A percentile compares a stretch with the other conserved stretches of the same genome.
phyloP scores from a whole-genome alignment of 2,113 vertebrate genomes.

The Vidua chalybeata region DNA sequence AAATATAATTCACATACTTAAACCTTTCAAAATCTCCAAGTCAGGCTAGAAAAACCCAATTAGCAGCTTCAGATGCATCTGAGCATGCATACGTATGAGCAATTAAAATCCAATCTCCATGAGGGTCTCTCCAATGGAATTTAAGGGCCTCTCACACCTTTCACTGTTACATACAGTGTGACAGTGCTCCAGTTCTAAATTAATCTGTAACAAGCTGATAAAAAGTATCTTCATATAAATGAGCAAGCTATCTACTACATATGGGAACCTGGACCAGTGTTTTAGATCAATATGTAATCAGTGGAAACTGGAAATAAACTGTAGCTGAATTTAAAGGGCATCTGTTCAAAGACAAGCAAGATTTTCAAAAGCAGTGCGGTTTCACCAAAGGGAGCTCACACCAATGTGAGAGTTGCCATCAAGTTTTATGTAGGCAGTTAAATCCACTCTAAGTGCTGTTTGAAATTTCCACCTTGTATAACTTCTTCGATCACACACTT shows the following conservation, averaged over 20 bases:
- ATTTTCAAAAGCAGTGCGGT: background rate
- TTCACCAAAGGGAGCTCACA: background rate
- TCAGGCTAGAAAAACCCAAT: background rate
- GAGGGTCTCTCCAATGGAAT: background rate
- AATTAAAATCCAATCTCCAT: background rate
- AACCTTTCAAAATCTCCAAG: background rate
- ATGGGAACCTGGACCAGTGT: background rate
- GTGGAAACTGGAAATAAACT: background rate
- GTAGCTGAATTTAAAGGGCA: background rate
- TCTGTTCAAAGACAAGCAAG: background rate
- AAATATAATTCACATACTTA: background rate
- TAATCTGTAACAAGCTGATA: background rate
- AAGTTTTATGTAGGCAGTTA: background rate
- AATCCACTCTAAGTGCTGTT: background rate
- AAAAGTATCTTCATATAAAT: background rate
- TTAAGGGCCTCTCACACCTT: background rate
- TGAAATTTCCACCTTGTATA: slow-evolving; percentile 10
- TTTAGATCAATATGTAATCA: background rate
- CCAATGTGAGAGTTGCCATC: background rate
- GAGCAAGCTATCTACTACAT: background rate
- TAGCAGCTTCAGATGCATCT: background rate
- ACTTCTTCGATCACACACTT: background rate
- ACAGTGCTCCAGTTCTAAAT: background rate
- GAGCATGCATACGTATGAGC: background rate
- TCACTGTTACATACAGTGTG: background rate